A percentile compares a stretch with the other conserved stretches of the same genome.
These are phyloP conservation scores for Canis aureus DNA, from an alignment of 2,113 vertebrate species.

Conservation along the genomic window DNA sequence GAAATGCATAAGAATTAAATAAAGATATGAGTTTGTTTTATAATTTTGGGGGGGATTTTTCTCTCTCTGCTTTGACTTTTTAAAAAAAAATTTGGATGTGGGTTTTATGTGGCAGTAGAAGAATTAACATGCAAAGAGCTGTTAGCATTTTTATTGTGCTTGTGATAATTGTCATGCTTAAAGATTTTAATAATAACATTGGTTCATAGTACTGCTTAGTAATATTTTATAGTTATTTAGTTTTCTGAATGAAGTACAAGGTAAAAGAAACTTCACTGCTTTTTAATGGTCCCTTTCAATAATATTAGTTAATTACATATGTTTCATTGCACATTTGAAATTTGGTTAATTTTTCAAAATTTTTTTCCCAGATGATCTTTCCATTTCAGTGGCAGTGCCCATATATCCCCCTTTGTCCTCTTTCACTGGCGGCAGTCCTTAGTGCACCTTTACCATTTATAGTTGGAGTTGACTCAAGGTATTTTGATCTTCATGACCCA, in stretches of 20 bases:
- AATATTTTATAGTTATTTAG: constrained; percentile 18
- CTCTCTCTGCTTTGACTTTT: constrained; percentile 22
- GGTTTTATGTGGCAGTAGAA: background rate
- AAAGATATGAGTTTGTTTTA: constrained; percentile 61
- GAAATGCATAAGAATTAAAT: constrained; percentile 53
- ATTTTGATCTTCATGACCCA: constrained; percentile 98
- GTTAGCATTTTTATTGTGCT: constrained; percentile 55
- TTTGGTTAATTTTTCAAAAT: constrained; percentile 62
- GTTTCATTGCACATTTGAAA: constrained; percentile 51
- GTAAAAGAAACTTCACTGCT: constrained; percentile 13
- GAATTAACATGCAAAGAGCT: constrained; percentile 24
- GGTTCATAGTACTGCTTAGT: background rate
- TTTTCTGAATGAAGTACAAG: constrained; percentile 62
- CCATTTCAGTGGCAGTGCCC: constrained; percentile 99
- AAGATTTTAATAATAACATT: constrained; percentile 59
- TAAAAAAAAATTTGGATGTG: background rate
- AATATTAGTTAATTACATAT: constrained; percentile 45
- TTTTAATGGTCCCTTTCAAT: constrained; percentile 18
- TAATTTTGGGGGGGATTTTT: constrained; percentile 33
- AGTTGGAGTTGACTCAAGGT: constrained; percentile 98
- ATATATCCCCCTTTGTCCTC: constrained; percentile 97
- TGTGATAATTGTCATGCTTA: constrained; percentile 30
- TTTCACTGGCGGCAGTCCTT: constrained; percentile 96
- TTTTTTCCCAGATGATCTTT: constrained; percentile 95
- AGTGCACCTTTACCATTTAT: constrained; percentile 97